Base-by-base conservation (phyloP, 2,113 vertebrate species). In the Pluvianellus socialis region DNA sequence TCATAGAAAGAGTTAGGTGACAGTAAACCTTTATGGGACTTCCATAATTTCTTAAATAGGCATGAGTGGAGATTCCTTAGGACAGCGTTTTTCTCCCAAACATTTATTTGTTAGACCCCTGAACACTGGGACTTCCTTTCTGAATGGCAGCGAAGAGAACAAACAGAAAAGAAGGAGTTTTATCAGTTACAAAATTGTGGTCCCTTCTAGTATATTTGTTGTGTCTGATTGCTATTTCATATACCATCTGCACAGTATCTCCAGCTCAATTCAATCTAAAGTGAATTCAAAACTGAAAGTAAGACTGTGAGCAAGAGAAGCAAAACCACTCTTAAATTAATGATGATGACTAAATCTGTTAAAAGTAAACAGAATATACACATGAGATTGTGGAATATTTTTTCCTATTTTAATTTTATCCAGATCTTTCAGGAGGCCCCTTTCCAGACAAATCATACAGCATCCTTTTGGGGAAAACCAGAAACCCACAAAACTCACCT, bases 401-500 rank as follows among this genome's bases (percentile, higher is more conserved):
- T 77, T 86, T 86, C 15, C 45, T 27, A 30, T 23, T 58, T 71
- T 59, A 28, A 71, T 79, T 86, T 81, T 63, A 63, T 38, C 15
- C 16, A 75, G 33, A 28, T 68, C 14, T 73, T 21, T n/a, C 5
- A 2, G 16, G 49, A 75, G 13, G 7, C 21, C 10, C 4, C 26
- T 49, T 77, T 66, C 18, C 62, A 79, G 30, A 79, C 12, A 71
- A 79, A 81, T 40, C 67, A 40, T 32, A 77, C 2, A 19, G 42
- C 20, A 74, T 44, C 10, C 3, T 70, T 47, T 38, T 6, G 9
- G 26, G 6, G 1, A 10, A 12, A 22, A 20, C 10, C 2, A 16
- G 38, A 42, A 32, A 8, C 22, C 21, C 56, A 52, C 33, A 7
- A 62, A 20, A 2, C 9, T 97, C 87, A 99, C 98, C 97, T 98